phyloP scores from a whole-genome alignment of 1,140 invertebrate species.

The Papilio xuthus region DNA sequence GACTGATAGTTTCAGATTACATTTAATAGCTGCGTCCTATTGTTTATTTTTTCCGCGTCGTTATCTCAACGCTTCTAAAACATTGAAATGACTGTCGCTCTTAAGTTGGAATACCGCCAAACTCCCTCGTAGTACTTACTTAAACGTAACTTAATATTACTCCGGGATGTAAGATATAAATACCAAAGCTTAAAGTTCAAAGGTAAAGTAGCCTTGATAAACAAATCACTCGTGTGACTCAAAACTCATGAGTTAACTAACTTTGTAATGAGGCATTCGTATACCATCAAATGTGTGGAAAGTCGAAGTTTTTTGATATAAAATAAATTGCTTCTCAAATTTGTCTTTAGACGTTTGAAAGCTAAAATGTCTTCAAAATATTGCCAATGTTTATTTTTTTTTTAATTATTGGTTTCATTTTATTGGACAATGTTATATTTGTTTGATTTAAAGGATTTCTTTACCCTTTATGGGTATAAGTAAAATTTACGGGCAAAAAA shows the following conservation, averaged over 20 bases:
- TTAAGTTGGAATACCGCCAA: too few relatives aligned
- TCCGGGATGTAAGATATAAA: not conserved
- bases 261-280: not conserved
- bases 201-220: conserved; percentile 8
- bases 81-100: too few relatives aligned
- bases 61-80: too few relatives aligned
- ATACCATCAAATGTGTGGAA: not conserved
- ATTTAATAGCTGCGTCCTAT: too few relatives aligned
- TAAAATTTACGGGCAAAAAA: too few relatives aligned
- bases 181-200: not conserved
- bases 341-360: not conserved
- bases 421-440: too few relatives aligned
- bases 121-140: not conserved
- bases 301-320: not conserved
- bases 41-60: too few relatives aligned
- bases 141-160: not conserved
- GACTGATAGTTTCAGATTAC: too few relatives aligned
- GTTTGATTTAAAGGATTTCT: too few relatives aligned
- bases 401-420: too few relatives aligned
- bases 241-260: conserved; percentile 2
- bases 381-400: too few relatives aligned
- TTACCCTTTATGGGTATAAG: too few relatives aligned
- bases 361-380: not conserved
- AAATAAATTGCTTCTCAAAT: not conserved
- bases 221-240: conserved; percentile 4